Percentiles rank a stretch among this genome's conserved stretches.
Evolutionary conservation across 2,113 vertebrate species (phyloP).

Genomic region (Ibidorhyncha struthersii): DNA sequence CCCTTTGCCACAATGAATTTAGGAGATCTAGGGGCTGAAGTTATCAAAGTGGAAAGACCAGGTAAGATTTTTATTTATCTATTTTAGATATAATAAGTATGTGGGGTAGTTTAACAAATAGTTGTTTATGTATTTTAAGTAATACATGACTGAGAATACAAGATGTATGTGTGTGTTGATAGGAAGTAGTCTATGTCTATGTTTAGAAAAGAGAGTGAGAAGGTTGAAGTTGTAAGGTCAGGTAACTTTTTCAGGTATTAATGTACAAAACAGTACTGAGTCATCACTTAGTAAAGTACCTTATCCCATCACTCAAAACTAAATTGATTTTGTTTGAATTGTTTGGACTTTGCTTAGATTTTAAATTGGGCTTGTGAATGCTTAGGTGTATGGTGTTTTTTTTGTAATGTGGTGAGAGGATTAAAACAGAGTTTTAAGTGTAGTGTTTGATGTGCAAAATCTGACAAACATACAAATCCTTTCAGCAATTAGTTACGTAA

Average conservation of each 20-base stretch:
- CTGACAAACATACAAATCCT: neutral
- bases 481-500: neutral
- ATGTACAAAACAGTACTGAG: neutral
- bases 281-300: neutral
- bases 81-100: neutral
- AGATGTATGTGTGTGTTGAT: neutral
- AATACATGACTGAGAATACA: neutral
- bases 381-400: neutral
- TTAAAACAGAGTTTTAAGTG: neutral
- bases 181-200: neutral
- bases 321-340: neutral
- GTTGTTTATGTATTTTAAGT: neutral
- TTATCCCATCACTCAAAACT: neutral
- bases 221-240: neutral
- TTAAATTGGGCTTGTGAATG: neutral
- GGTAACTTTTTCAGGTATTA: neutral
- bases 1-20: conserved; percentile 98
- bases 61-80: conserved; percentile 69
- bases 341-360: neutral
- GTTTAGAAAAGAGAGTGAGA: neutral
- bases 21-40: conserved; percentile 92
- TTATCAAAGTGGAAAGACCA: conserved; percentile 95
- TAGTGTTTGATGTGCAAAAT: neutral
- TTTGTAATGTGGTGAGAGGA: neutral
- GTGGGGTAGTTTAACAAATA: neutral